Conservation (phyloP, 1,140 invertebrate species). For the Acyrthosiphon pisum region DNA sequence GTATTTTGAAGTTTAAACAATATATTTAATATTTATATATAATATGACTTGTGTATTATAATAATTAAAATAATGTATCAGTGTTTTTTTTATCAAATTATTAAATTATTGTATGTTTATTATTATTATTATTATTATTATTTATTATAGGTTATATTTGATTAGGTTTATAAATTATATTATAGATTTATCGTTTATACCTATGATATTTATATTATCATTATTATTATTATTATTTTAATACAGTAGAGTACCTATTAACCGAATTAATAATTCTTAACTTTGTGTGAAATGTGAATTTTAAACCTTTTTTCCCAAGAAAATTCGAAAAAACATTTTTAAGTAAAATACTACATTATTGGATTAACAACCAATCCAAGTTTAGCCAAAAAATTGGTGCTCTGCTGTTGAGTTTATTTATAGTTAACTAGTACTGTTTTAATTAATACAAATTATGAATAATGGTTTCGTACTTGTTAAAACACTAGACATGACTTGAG, state of each 20-base stretch:
- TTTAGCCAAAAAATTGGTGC: slow-evolving; percentile 23
- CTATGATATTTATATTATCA: slow-evolving; percentile 10
- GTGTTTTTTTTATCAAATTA: slow-evolving; percentile 49
- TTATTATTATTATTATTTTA: slow-evolving; percentile 40
- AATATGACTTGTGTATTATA: slow-evolving; percentile 37
- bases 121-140: slow-evolving; percentile 42
- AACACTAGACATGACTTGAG: slow-evolving; percentile 38
- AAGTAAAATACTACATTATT: neutral
- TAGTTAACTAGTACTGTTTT: slow-evolving; percentile 24
- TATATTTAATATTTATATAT: slow-evolving; percentile 32
- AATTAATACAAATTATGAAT: slow-evolving; percentile 25
- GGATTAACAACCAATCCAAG: slow-evolving; percentile 7
- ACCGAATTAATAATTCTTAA: slow-evolving; percentile 50
- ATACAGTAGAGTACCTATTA: slow-evolving; percentile 46
- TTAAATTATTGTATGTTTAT: slow-evolving; percentile 50
- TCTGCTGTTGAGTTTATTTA: slow-evolving; percentile 16
- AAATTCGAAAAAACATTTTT: neutral
- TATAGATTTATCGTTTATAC: slow-evolving; percentile 29
- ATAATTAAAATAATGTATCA: slow-evolving; percentile 44
- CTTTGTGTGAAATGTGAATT: neutral
- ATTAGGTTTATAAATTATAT: slow-evolving; percentile 40
- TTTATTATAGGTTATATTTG: slow-evolving; percentile 42
- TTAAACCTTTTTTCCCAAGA: neutral
- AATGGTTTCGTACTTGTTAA: neutral
- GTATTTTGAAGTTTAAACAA: slow-evolving; percentile 46